phyloP scores from a whole-genome alignment of 2,888 invertebrate species.

The Lycocerus yunnanus region DNA sequence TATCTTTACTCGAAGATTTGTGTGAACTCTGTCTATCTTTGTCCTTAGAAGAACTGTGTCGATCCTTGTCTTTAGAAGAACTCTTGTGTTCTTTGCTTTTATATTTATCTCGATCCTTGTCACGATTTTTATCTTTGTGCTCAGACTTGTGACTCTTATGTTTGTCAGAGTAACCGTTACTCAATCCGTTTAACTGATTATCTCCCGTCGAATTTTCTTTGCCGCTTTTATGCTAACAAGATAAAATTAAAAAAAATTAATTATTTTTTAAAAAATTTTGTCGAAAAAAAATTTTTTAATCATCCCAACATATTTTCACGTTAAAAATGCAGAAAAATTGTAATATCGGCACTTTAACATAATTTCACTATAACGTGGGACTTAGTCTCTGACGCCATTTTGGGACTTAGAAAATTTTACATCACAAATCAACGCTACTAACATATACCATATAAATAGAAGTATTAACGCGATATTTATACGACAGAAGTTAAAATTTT shows the following conservation, averaged over 20 bases:
- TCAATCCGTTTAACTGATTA: slow-evolving; percentile 75
- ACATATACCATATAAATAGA: background rate
- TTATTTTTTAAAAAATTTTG: background rate
- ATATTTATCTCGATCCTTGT: slow-evolving; percentile 62
- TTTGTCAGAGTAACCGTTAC: slow-evolving; percentile 72
- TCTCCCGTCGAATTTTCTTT: slow-evolving; percentile 50
- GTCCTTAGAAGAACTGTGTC: slow-evolving; percentile 49
- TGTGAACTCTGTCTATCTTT: slow-evolving; percentile 50
- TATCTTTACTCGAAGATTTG: slow-evolving; percentile 58
- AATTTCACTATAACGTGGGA: slow-evolving; percentile 57
- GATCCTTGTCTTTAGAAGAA: slow-evolving; percentile 57
- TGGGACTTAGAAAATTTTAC: slow-evolving; percentile 78
- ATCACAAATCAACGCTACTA: slow-evolving; percentile 27
- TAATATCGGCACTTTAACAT: background rate
- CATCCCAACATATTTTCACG: background rate
- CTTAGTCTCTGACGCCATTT: slow-evolving; percentile 84
- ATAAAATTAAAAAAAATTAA: slow-evolving; percentile 1
- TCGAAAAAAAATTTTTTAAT: slow-evolving; percentile 3
- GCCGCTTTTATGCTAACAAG: slow-evolving; percentile 30
- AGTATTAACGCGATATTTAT: slow-evolving; percentile 30
- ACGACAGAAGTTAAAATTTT: slow-evolving; percentile 28
- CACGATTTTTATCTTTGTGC: slow-evolving; percentile 70
- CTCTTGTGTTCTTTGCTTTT: slow-evolving; percentile 69
- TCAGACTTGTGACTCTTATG: slow-evolving; percentile 63
- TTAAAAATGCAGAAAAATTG: background rate